phyloP scores from a whole-genome alignment of 2,797 vertebrate species.

The Pterois miles region DNA sequence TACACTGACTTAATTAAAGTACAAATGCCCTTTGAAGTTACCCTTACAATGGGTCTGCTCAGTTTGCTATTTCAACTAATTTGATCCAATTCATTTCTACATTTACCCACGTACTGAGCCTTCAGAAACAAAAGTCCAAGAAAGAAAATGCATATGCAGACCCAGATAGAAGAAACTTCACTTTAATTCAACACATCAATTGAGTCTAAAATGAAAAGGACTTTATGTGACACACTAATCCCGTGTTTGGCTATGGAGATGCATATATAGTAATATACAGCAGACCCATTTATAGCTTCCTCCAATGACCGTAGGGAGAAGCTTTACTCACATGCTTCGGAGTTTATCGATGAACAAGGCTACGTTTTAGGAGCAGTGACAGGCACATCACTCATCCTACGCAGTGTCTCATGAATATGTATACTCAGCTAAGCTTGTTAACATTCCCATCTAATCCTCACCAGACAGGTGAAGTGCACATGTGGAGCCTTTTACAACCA shows the following conservation, averaged over 20 bases:
- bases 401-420: slow-evolving; percentile 63
- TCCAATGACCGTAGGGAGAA: neutral
- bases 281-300: slow-evolving; percentile 4
- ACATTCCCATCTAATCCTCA: slow-evolving; percentile 46
- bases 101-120: neutral
- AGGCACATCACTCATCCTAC: slow-evolving; percentile 56
- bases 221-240: slow-evolving; percentile 8
- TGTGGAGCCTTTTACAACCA: slow-evolving; percentile 28
- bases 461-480: slow-evolving; percentile 61
- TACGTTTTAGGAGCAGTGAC: slow-evolving; percentile 31
- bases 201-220: neutral
- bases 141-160: neutral
- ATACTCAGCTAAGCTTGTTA: slow-evolving; percentile 57
- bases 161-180: neutral
- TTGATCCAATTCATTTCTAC: neutral
- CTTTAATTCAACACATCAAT: slow-evolving; percentile 1
- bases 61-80: slow-evolving; percentile 7
- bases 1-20: slow-evolving; percentile 22
- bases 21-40: slow-evolving; percentile 12
- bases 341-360: slow-evolving; percentile 47
- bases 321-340: slow-evolving; percentile 1
- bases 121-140: neutral
- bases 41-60: neutral
- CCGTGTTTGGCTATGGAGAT: slow-evolving; percentile 11
- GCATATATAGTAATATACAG: neutral